Evolutionary conservation across 2,888 invertebrate species (phyloP), one percentile per base, ranked within the genome.

Genomic region (Drosophila kanekoi): DNA sequence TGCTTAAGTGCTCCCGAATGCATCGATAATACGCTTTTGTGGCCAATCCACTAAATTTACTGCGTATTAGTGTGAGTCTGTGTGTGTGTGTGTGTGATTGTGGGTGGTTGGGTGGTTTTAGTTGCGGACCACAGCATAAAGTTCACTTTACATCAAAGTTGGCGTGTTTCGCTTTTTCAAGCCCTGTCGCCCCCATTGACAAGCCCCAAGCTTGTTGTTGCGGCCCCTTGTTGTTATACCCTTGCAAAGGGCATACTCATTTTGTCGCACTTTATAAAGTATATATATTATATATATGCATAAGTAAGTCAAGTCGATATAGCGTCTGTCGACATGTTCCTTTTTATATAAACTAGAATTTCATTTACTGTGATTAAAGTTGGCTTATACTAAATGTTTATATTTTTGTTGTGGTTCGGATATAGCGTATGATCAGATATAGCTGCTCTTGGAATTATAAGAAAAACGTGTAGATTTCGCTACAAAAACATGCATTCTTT

Each of bases 21-120:
- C 89, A 88, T 88, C 87, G 85, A 88, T 88, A 88, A 86, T 87
- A 77, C 62, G 79, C 89, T 71, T 81, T 78, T 81, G 84, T 58
- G 84, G 76, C 79, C 87, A 84, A 86, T 87, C 66, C 76, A 81
- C 68, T 69, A 77, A 70, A 74, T 86, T 79, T 71, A 65, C 58
- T 63, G 61, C 66, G 51, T 57, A 32, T 40, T 20, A 43, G 16
- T 54, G 44, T 40, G 35, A 28, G 33, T 13, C 16, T 45, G 44
- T 62, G 69, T 53, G 47, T 51, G 47, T 32, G 49, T 48, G 45
- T 48, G 54, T 41, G 38, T 38, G 43, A 16, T 43, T 40, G 49
- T 58, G 49, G 45, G 32, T 72, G 54, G 67, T 54, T 28, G 45
- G 56, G 10, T 71, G 73, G 28, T 33, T 59, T 59, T 60, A 57